Evolutionary conservation across 2,888 invertebrate species (phyloP), one percentile per base, ranked within the genome.

Genomic region (Cordilura impudica): DNA sequence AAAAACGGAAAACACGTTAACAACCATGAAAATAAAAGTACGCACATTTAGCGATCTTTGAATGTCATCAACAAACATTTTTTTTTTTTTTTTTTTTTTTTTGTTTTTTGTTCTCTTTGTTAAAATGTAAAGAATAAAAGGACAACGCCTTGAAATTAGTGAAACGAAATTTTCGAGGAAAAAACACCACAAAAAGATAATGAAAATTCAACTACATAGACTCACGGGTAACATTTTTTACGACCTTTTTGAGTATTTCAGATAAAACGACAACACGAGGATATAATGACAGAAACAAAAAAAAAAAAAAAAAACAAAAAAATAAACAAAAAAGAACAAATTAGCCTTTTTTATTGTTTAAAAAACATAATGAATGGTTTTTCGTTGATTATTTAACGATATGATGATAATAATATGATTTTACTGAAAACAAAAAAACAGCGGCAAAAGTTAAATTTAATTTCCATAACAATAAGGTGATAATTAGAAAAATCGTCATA

Each of bases 91-190:
- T 23, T 1, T 47, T 4, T 43, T 58, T 21, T 19, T 47, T 5
- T 58, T 1, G 5, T 4, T 5, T 45, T 60, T 45, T 60, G 3
- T 51, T 43, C 14, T 47, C 18, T 60, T 63, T 63, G 47, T 75
- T 69, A 19, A 19, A 66, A 43, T 56, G 26, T n/a, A n/a, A n/a
- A n/a, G n/a, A n/a, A n/a, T n/a, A 18, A 75, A 79, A 79, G 67
- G 79, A 79, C 75, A 79, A 79, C 79, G 79, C 79, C 79, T 79
- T 79, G 79, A 79, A 79, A 72, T 79, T 71, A 56, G 71, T 16
- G 72, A 74, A 16, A 58, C 35, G 12, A 65, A 35, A 21, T 31
- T 1, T 26, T 26, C 14, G 53, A 31, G 53, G 39, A 45, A 5
- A 65, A 61, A 7, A 26, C 26, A 60, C 10, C 16, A 12, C 19